Conservation (phyloP, 2,113 vertebrate species). For the Panurus biarmicus region DNA sequence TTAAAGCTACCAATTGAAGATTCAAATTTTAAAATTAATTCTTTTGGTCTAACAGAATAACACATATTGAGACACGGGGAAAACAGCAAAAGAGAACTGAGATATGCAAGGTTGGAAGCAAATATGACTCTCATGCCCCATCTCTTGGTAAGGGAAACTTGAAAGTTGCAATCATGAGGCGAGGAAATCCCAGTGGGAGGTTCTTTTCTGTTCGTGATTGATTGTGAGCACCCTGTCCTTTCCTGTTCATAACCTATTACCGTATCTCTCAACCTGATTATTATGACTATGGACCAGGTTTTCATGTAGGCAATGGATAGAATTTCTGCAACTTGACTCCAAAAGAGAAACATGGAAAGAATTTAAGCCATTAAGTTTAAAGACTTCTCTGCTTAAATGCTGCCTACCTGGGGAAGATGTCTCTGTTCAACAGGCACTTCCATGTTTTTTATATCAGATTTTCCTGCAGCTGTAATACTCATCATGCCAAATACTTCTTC, state of each 20-base stretch:
- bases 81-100: background rate
- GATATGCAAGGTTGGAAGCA: background rate
- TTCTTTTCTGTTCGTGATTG: conserved; percentile 22
- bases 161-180: conserved; percentile 8
- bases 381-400: background rate
- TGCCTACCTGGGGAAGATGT: background rate
- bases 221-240: background rate
- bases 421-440: background rate
- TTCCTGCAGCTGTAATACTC: background rate
- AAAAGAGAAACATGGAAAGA: background rate
- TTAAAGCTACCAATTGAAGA: background rate
- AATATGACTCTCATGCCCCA: background rate
- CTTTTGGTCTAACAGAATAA: background rate
- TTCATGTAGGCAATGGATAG: background rate
- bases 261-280: conserved; percentile 10
- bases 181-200: conserved; percentile 1
- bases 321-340: conserved; percentile 11
- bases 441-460: background rate
- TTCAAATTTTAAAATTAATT: background rate
- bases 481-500: background rate
- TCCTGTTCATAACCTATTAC: background rate
- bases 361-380: background rate
- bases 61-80: background rate
- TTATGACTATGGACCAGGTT: background rate
- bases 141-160: background rate